phyloP scores from a whole-genome alignment of 2,113 vertebrate genomes.

The Protobothrops flavoviridis region DNA sequence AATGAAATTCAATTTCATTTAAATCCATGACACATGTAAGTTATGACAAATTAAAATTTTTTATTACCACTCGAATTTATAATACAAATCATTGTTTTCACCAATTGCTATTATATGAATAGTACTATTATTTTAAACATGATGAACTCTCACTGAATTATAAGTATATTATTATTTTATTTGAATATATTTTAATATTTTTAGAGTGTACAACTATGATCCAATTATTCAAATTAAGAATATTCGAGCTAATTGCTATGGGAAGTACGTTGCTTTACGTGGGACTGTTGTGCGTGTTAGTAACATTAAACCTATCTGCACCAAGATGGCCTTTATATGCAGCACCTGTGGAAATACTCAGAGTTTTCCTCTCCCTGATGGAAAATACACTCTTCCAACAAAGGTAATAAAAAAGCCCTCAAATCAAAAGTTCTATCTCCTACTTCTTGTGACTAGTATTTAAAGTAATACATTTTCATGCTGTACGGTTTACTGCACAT shows the following conservation, averaged over 20 bases:
- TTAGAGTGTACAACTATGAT: conserved; percentile 93
- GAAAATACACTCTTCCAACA: conserved; percentile 85
- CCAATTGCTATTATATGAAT: not conserved
- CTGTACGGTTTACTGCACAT: not conserved
- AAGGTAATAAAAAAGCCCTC: conserved; percentile 73
- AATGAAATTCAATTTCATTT: not conserved
- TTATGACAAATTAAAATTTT: not conserved
- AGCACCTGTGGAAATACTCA: conserved; percentile 77
- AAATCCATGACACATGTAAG: not conserved
- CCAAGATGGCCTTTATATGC: conserved; percentile 87
- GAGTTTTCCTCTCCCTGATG: conserved; percentile 82
- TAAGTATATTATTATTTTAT: not conserved
- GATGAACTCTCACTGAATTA: not conserved
- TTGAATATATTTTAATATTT: conserved; percentile 22
- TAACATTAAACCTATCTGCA: conserved; percentile 90
- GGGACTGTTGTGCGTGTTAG: conserved; percentile 93
- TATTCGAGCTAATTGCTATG: conserved; percentile 88
- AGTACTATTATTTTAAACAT: not conserved
- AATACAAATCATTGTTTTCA: not conserved
- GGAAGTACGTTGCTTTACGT: conserved; percentile 84
- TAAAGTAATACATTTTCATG: not conserved
- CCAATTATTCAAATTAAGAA: conserved; percentile 84
- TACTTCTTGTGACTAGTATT: not conserved
- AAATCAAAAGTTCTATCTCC: not conserved
- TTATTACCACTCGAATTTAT: not conserved